Evolutionary conservation across 2,888 invertebrate genomes (phyloP).

Genomic region (Drosophila diplacantha): DNA sequence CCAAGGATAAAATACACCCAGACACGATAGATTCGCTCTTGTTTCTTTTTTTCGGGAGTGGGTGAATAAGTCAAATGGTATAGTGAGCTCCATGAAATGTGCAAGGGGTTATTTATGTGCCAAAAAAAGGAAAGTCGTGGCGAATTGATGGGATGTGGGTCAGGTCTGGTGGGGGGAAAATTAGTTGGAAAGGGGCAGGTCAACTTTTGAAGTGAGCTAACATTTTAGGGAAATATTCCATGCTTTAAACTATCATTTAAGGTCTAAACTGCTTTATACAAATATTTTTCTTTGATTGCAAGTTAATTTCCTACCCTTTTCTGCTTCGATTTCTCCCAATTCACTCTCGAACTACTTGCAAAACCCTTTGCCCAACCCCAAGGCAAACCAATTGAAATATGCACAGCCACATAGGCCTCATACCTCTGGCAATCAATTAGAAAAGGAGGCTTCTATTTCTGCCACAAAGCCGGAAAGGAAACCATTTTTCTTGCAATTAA

Average conservation of each 20-base stretch:
- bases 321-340: conserved; percentile 1
- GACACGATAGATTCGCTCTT: conserved; percentile 51
- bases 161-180: conserved; percentile 13
- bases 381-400: conserved; percentile 19
- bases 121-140: conserved; percentile 3
- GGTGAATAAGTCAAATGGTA: conserved; percentile 37
- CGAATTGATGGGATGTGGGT: conserved; percentile 27
- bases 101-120: conserved; percentile 31
- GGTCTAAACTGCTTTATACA: background rate
- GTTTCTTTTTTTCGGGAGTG: conserved; percentile 3
- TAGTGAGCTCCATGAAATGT: conserved; percentile 46
- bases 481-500: conserved; percentile 65
- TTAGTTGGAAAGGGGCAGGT: conserved; percentile 13
- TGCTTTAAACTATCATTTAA: background rate
- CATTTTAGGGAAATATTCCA: background rate
- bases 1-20: conserved; percentile 38
- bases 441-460: conserved; percentile 9
- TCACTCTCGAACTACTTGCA: background rate
- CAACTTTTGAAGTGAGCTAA: background rate
- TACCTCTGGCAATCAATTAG: conserved; percentile 32
- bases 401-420: conserved; percentile 11
- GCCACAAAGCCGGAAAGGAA: conserved; percentile 33
- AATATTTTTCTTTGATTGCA: background rate
- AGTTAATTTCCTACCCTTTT: background rate
- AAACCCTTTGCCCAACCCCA: background rate